Base-by-base conservation (phyloP, 2,113 vertebrate species). In the Tachycineta bicolor region DNA sequence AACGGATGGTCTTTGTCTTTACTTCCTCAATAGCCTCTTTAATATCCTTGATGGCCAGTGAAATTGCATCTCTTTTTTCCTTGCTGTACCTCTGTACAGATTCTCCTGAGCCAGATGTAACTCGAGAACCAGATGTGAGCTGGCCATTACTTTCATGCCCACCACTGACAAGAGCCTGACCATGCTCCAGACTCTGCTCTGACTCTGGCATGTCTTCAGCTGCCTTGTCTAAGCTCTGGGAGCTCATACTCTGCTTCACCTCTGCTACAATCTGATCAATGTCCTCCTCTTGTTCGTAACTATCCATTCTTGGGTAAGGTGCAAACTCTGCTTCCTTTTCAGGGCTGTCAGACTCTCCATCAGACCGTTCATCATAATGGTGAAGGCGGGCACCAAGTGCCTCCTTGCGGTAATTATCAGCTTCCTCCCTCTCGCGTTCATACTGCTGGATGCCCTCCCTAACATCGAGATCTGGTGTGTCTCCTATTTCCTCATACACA, bases 21-120 rank as follows among this genome's bases (percentile, higher is more conserved):
- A 99, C 99, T 97, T 99, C 99, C 95, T 99, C 99, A 65, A 99
- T 99, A 91, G 99, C 99, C 92, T 99, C 99, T 95, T 99, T 99
- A 92, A 99, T 99, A 97, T 99, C 99, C 94, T 99, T 99, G 96
- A 99, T 99, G 86, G 99, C 99, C 97, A 99, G 95, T 20, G 99
- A 99, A 94, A 99, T 99, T 39, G 99, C 99, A 53, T 99, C 99
- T 87, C 98, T 98, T 94, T 99, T 99, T 95, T 99, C 98, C 91
- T 98, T 98, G 91, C 98, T 99, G 96, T 98, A 99, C 56, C 98
- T 98, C 94, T 97, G 97, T 21, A 97, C 96, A n/a, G 97, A 96
- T 53, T 98, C 98, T 50, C 98, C 98, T 0, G 90, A 86, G 33
- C 41, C 63, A 7, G 95, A 87, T 9, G 55, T 69, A 29, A 90